These are phyloP conservation scores for Platyscapa corneri DNA, from an alignment of 1,140 invertebrate species.

Conservation along the genomic window DNA sequence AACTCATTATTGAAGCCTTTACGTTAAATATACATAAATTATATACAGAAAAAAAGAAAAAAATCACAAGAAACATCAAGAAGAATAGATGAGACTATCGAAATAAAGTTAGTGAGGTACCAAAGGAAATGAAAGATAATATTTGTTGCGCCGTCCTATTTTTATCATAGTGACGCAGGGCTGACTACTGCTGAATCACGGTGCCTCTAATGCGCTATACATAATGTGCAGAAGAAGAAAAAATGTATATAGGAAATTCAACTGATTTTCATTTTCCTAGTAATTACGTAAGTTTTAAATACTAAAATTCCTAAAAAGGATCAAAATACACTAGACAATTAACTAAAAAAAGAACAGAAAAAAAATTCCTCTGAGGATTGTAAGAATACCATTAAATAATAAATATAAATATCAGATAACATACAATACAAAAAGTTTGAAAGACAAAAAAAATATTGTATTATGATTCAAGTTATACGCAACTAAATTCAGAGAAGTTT, in stretches of 20 bases:
- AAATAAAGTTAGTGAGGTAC: background rate
- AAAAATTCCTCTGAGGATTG: no score
- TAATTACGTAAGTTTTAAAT: background rate
- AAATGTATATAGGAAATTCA: background rate
- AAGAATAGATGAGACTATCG: background rate
- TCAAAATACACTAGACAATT: no score
- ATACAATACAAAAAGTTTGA: no score
- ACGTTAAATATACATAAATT: no score
- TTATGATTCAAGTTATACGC: no score
- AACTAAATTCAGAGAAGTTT: no score
- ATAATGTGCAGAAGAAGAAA: background rate
- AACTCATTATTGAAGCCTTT: background rate
- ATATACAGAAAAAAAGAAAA: background rate
- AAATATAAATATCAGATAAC: no score
- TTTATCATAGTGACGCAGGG: constrained; percentile 24
- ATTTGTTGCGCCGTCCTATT: constrained; percentile 25
- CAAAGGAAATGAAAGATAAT: constrained; percentile 24
- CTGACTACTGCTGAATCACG: constrained; percentile 16
- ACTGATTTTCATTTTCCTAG: background rate
- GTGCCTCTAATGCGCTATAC: no score
- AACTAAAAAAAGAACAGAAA: background rate
- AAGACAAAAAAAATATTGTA: no score
- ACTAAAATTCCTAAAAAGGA: no score
- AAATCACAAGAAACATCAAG: background rate
- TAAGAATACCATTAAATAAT: no score